Base-by-base conservation (phyloP, 92 coral and sea anemone genomes). In the Porites evermanni region DNA sequence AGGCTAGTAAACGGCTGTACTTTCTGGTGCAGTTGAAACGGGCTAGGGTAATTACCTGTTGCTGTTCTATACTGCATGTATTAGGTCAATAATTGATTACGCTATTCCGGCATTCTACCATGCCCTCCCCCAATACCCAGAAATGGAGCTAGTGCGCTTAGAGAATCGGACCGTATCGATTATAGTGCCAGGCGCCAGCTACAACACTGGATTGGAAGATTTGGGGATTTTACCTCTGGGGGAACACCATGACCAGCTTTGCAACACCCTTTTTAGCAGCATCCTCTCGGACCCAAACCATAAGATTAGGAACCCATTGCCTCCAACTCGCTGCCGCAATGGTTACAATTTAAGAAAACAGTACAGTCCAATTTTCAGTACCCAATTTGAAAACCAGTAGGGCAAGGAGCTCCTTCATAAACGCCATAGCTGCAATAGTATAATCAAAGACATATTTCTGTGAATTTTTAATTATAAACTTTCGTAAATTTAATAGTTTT, bases 101-200 rank as follows among this genome's bases (percentile, higher is more conserved):
- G 86, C 80, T 1, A 53, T 53, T 7, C 88, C 78, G 12, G 91
- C 67, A 20, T 75, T 72, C 72, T 81, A 88, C 19, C 20, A 88
- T 44, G 60, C 87, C 67, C 78, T 88, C n/a, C 91, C 83, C 60
- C 76, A 74, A 17, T 80, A 88, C 59, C 83, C 76, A 2, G 74
- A 12, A 8, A 82, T 67, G 29, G 88, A 82, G 79, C 88, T 89
- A 47, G 85, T 78, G 18, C 79, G 87, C 64, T 61, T 89, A 63
- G 87, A 89, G 78, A 89, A 85, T 53, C 85, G 89, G 80, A 87
- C 93, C 50, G 18, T 85, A 7, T 79, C 84, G 17, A 89, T 89
- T 7, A 79, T 89, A 32, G 24, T 79, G 82, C 86, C 93, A 58
- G 50, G 86, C 78, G 61, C 54, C 77, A 81, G 77, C 81, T 89